phyloP scores from a whole-genome alignment of 2,113 vertebrate species.

The Spermophilus dauricus region DNA sequence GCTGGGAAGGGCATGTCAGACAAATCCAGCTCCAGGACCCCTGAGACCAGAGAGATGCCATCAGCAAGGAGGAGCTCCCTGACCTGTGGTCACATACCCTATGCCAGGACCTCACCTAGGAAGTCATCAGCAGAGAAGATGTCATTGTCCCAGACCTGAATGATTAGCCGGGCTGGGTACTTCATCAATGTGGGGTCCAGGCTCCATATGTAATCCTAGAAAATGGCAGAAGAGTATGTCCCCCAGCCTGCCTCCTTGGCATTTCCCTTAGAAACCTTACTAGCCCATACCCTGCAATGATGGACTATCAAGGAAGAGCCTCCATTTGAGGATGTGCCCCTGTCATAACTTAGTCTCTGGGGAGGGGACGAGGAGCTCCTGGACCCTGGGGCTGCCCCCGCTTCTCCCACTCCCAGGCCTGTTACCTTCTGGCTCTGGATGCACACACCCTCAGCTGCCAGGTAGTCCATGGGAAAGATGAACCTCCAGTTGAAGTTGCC shows the following conservation, averaged over 20 bases:
- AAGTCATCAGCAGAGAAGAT: constrained; percentile 85
- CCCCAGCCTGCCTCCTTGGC: neutral
- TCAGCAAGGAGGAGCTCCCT: constrained; percentile 12
- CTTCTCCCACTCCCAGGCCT: fast-evolving
- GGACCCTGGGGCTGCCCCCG: neutral
- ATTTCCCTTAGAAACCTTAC: neutral
- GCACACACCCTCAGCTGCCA: constrained; percentile 81
- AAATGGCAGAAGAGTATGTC: neutral
- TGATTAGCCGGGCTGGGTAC: constrained; percentile 87
- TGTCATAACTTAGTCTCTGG: neutral
- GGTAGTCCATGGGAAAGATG: constrained; percentile 87
- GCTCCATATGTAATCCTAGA: constrained; percentile 88
- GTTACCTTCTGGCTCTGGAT: constrained; percentile 85
- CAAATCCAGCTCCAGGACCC: constrained; percentile 86
- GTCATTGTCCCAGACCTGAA: constrained; percentile 90
- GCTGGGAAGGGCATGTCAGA: constrained; percentile 77
- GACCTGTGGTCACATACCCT: neutral
- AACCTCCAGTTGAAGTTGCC: constrained; percentile 89
- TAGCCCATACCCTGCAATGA: neutral
- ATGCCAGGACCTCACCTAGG: constrained; percentile 80
- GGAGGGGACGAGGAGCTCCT: fast-evolving
- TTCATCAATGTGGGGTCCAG: constrained; percentile 83
- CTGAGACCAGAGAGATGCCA: constrained; percentile 66
- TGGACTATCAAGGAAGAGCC: neutral
- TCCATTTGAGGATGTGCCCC: neutral